Percentiles rank a stretch among this genome's conserved stretches.
These are phyloP conservation scores for Brachystomella parvula DNA, from an alignment of 1,140 invertebrate genomes.

Conservation along the genomic window DNA sequence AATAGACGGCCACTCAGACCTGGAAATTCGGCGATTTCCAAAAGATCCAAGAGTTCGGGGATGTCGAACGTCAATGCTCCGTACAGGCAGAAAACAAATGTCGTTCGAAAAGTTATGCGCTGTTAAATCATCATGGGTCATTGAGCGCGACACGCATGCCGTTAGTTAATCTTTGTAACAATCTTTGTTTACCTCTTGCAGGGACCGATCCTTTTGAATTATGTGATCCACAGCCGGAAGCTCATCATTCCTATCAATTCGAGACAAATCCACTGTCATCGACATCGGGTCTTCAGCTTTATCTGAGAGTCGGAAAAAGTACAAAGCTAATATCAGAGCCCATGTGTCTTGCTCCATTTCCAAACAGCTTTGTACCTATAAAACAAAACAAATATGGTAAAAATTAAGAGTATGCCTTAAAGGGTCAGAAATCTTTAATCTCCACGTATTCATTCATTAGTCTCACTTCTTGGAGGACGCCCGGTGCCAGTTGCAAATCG, in stretches of 20 bases:
- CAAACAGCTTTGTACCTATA: constrained; percentile 20
- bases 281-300: not conserved
- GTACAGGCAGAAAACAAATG: too few species aligned
- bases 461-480: too few species aligned
- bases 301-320: constrained; percentile 10
- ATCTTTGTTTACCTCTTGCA: constrained; percentile 24
- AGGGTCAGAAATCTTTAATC: too few species aligned
- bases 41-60: too few species aligned
- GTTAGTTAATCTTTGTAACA: not conserved
- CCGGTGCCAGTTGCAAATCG: too few species aligned
- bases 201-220: constrained; percentile 10
- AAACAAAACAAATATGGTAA: constrained; percentile 3
- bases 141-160: not conserved
- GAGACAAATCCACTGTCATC: not conserved
- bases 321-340: constrained; percentile 23
- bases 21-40: too few species aligned
- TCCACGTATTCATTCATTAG: too few species aligned
- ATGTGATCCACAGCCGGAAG: not conserved
- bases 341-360: constrained; percentile 27
- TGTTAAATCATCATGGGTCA: too few species aligned
- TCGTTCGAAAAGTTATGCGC: too few species aligned
- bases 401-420: too few species aligned
- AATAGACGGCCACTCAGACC: too few species aligned
- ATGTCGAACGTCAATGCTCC: too few species aligned
- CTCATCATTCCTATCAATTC: constrained; percentile 23